These are phyloP conservation scores for Xiphorhynchus elegans DNA, from an alignment of 2,113 vertebrate genomes.

Conservation along the genomic window DNA sequence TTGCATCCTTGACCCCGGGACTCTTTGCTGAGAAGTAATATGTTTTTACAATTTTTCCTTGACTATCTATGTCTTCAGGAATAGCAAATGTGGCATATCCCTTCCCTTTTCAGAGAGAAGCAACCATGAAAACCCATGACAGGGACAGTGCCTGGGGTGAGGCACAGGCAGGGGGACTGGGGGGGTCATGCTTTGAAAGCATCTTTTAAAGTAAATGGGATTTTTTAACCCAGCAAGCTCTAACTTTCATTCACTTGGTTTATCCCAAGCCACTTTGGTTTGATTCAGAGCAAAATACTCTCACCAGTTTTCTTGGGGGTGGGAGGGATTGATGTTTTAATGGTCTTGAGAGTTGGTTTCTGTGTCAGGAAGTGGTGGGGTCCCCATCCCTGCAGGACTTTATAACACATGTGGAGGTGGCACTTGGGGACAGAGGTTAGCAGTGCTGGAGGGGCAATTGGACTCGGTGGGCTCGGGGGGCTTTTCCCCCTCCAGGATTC, in stretches of 20 bases:
- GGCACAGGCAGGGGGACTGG: not conserved
- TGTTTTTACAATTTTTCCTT: not conserved
- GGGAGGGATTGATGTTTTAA: not conserved
- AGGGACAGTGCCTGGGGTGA: not conserved
- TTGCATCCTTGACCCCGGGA: not conserved
- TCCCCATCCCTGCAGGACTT: not conserved
- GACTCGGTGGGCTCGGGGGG: fast-evolving
- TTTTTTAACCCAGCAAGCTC: not conserved
- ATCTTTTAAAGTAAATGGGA: not conserved
- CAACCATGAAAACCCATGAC: not conserved
- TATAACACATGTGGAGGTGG: not conserved
- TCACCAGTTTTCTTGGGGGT: fast-evolving
- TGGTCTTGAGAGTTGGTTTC: not conserved
- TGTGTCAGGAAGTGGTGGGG: not conserved
- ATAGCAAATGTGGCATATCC: not conserved
- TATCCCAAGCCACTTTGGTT: not conserved
- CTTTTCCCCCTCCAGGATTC: not conserved
- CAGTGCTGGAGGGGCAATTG: not conserved
- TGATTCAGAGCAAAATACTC: not conserved
- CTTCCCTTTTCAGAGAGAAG: not conserved
- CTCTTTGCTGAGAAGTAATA: not conserved
- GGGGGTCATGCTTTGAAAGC: not conserved
- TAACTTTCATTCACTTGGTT: not conserved
- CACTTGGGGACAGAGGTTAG: not conserved
- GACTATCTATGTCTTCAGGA: not conserved